Conservation (phyloP, 2,113 vertebrate genomes). For the Cololabis saira region DNA sequence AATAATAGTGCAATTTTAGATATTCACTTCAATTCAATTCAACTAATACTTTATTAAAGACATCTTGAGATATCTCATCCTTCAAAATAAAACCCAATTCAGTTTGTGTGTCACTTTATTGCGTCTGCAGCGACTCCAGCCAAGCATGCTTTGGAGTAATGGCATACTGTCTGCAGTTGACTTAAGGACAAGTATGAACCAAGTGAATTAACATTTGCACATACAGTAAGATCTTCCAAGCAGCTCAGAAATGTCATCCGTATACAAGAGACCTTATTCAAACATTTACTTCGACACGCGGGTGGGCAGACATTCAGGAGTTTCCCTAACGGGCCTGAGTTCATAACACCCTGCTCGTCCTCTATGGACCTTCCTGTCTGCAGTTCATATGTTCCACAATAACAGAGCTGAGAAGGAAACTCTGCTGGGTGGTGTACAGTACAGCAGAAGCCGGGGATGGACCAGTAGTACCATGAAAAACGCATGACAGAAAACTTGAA, state of each 20-base stretch:
- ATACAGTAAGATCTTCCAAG: slow-evolving; percentile 53
- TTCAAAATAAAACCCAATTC: no score
- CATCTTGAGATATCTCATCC: no score
- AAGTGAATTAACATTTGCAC: slow-evolving; percentile 14
- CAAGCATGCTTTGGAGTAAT: no score
- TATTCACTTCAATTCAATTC: no score
- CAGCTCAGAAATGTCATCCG: slow-evolving; percentile 37
- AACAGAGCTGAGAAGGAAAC: slow-evolving; percentile 31
- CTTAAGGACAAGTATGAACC: not conserved
- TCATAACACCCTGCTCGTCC: slow-evolving; percentile 53
- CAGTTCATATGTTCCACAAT: slow-evolving; percentile 49
- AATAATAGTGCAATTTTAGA: no score
- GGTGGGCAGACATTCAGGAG: slow-evolving; percentile 29
- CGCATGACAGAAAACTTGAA: slow-evolving; percentile 36
- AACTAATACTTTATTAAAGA: no score
- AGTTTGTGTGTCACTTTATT: no score
- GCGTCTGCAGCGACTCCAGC: no score
- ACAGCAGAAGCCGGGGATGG: slow-evolving; percentile 18
- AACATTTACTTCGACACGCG: slow-evolving; percentile 37
- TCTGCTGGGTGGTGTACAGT: not conserved
- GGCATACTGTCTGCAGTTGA: not conserved
- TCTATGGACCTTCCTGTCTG: slow-evolving; percentile 41
- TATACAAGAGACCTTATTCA: slow-evolving; percentile 60
- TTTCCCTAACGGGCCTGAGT: slow-evolving; percentile 34
- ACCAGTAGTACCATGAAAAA: slow-evolving; percentile 40